Evolutionary conservation across 2,113 vertebrate species (phyloP), one percentile per base, ranked within the genome.

Genomic region (Forbesichthys papilliferus): DNA sequence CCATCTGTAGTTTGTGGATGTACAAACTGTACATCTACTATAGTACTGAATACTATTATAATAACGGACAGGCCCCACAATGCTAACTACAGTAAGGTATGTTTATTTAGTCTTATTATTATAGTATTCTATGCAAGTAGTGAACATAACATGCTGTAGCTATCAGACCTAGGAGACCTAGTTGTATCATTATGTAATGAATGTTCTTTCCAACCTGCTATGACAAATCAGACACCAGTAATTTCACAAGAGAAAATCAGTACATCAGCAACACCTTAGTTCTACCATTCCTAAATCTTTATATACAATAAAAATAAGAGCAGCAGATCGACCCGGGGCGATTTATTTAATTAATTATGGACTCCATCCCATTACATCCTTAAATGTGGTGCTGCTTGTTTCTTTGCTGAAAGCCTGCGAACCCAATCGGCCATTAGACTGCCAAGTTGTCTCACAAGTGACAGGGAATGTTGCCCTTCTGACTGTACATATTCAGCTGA

Each of bases 301-400:
- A 16, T 42, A 27, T 34, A 48, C 68, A 48, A 52, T 69, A 18
- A 62, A 27, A 16, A 64, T 34, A 64, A 64, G 71, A 71, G 46
- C 27, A 18, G 34, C 61, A 68, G 27, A 27, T 70, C 82, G 78
- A 85, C 68, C 77, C 73, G 52, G 73, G 81, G 66, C 74, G 65
- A 77, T 71, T 71, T 75, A 77, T 76, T 69, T 87, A 75, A 78
- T 73, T 88, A 68, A 81, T 88, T 71, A 85, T 88, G 81, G 79
- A 80, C 51, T 63, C 65, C 72, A 75, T 81, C 84, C 86, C 77
- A 64, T 81, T 69, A 64, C 68, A 68, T 75, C 69, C 73, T 65
- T 73, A 48, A 80, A 79, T 34, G 66, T 78, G 62, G 27, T 11
- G 18, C n/a, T 48, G 68, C 69, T 47, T 14, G 52, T 46, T 54